Evolutionary conservation across 2,113 vertebrate genomes (phyloP), one percentile per base, ranked within the genome.

Genomic region (Muntiacus reevesi): DNA sequence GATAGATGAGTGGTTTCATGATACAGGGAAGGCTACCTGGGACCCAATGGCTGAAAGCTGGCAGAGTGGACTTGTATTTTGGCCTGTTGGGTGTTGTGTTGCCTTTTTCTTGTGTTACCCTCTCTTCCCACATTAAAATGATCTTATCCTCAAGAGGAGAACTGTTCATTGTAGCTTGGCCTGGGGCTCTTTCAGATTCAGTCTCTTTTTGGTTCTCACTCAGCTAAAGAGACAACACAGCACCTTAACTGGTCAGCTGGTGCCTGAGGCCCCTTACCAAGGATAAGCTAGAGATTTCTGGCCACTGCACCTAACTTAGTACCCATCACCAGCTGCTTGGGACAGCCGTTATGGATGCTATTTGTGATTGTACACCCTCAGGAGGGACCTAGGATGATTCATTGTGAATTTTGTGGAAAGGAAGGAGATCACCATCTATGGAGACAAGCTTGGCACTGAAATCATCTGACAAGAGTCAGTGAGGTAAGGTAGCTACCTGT

Each of bases 401-500:
- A 19, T 0, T 28, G n/a, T 55, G 78, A 71, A 36, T 15, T 36
- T 47, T 60, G 8, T 40, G 13, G n/a, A 64, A 67, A 79, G 3
- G n/a, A 87, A 89, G n/a, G 5, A 83, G 23, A 87, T 62, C 3
- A 10, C 27, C 23, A 28, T 5, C 9, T 55, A 40, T 6, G 4
- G 36, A 92, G 43, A 83, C 6, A 54, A 76, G 27, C 19, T 40
- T 2, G n/a, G 2, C 25, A 45, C 27, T 9, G 19, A 59, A 21
- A 15, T 27, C 19, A 10, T 13, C 27, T 60, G 7, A 15, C 5
- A 60, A 64, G 19, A 67, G 5, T 40, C 0, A 0, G 2, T 67
- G 28, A 57, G 2, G 36, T 8, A 33, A 55, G 3, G 2, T 25
- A 36, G 23, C 21, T 6, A 27, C 57, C 13, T 86, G 4, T 30